Conservation (phyloP, 2,797 vertebrate genomes). For the Philypnodon macrostomus region DNA sequence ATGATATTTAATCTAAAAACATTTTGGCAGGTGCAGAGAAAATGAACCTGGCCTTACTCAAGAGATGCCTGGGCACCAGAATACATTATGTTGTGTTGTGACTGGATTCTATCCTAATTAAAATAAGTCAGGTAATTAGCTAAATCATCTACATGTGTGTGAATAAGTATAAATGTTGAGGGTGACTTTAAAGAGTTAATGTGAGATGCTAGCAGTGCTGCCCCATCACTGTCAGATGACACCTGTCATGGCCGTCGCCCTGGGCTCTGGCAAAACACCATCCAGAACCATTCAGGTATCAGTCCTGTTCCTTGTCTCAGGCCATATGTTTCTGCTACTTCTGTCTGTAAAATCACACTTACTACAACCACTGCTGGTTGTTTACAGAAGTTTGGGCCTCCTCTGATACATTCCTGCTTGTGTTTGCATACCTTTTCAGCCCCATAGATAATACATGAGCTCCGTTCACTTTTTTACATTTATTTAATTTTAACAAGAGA, state of each 20-base stretch:
- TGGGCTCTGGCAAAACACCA: slow-evolving; percentile 75
- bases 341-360: slow-evolving; percentile 88
- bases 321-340: slow-evolving; percentile 91
- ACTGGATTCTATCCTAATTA: too few relatives aligned
- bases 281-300: slow-evolving; percentile 74
- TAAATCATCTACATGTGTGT: too few relatives aligned
- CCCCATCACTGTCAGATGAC: slow-evolving; percentile 75
- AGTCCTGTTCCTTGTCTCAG: slow-evolving; percentile 81
- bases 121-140: too few relatives aligned
- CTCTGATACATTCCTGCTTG: slow-evolving; percentile 78
- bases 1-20: too few relatives aligned
- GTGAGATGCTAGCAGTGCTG: slow-evolving; percentile 29
- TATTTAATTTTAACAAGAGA: slow-evolving; percentile 73
- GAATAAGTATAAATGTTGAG: too few relatives aligned
- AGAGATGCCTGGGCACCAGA: too few relatives aligned
- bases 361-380: slow-evolving; percentile 80
- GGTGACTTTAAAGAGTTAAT: not conserved
- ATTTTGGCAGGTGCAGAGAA: too few relatives aligned
- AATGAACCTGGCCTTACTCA: too few relatives aligned
- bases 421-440: slow-evolving; percentile 83
- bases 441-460: slow-evolving; percentile 88
- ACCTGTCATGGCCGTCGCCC: slow-evolving; percentile 78
- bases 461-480: slow-evolving; percentile 62
- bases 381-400: slow-evolving; percentile 88
- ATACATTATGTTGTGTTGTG: too few relatives aligned